Percentiles rank a stretch among this genome's conserved stretches.
phyloP scores from a whole-genome alignment of 2,113 vertebrate genomes.

The Urocolius indicus region DNA sequence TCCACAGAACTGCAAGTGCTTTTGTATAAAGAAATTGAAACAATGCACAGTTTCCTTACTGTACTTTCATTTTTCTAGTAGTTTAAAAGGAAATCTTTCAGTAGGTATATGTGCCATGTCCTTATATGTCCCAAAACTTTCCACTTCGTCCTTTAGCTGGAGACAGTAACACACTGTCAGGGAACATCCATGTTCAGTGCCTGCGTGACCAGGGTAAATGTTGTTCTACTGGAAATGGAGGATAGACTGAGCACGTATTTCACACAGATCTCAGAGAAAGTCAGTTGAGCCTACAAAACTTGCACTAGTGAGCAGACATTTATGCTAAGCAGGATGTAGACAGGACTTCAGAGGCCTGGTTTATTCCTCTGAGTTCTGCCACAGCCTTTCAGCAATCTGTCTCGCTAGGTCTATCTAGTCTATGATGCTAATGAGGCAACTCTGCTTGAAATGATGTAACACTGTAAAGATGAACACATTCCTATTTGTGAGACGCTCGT shows the following conservation, averaged over 20 bases:
- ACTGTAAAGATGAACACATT: not conserved
- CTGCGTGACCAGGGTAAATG: not conserved
- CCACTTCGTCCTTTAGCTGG: not conserved
- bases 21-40: slow-evolving; percentile 36
- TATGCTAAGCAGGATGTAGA: not conserved
- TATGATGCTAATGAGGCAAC: not conserved
- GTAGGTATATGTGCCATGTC: not conserved
- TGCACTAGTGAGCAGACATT: not conserved
- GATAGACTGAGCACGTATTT: not conserved
- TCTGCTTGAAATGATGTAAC: not conserved
- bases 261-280: not conserved
- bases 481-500: not conserved
- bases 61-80: not conserved
- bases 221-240: not conserved
- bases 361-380: not conserved
- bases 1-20: slow-evolving; percentile 54
- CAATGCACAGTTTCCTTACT: slow-evolving; percentile 34
- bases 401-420: not conserved
- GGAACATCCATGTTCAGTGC: not conserved
- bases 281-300: not conserved
- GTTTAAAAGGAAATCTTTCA: not conserved
- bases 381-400: not conserved
- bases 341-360: not conserved
- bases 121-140: not conserved
- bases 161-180: not conserved